These are phyloP conservation scores for Ethmia dodecea DNA, from an alignment of 2,888 invertebrate genomes.

Conservation along the genomic window DNA sequence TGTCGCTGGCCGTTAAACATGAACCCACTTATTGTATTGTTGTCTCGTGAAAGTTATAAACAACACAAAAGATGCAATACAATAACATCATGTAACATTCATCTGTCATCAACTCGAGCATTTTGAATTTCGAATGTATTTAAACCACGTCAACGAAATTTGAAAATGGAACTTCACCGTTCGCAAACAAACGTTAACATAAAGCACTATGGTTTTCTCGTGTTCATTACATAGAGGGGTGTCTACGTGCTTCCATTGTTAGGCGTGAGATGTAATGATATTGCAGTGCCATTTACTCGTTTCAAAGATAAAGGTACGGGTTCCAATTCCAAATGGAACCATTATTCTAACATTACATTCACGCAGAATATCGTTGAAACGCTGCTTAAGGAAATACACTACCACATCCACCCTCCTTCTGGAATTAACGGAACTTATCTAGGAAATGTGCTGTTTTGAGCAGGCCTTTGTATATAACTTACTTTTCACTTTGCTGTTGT, in stretches of 20 bases:
- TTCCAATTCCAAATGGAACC: conserved; percentile 35
- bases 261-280: conserved; percentile 48
- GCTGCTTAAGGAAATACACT: conserved; percentile 15
- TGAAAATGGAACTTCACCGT: conserved; percentile 20
- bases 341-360: conserved; percentile 19
- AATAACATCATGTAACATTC: too few relatives aligned
- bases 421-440: conserved; percentile 8
- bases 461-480: too few relatives aligned
- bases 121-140: conserved; percentile 15
- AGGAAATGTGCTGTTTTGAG: too few relatives aligned
- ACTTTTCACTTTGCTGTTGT: too few relatives aligned
- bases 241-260: conserved; percentile 44
- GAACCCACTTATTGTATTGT: not conserved
- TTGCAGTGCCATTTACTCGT: conserved; percentile 47
- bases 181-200: conserved; percentile 20
- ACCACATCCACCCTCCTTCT: conserved; percentile 2
- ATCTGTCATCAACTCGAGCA: conserved; percentile 14
- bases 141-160: conserved; percentile 19
- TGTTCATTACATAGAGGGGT: conserved; percentile 41
- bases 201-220: conserved; percentile 26
- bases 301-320: conserved; percentile 50
- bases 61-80: conserved; percentile 16
- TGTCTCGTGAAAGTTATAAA: conserved; percentile 4
- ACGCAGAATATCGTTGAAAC: conserved; percentile 20
- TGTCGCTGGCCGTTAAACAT: too few relatives aligned